These are phyloP conservation scores for Kryphioiulus occultus DNA, from an alignment of 2,888 invertebrate species.

Conservation along the genomic window DNA sequence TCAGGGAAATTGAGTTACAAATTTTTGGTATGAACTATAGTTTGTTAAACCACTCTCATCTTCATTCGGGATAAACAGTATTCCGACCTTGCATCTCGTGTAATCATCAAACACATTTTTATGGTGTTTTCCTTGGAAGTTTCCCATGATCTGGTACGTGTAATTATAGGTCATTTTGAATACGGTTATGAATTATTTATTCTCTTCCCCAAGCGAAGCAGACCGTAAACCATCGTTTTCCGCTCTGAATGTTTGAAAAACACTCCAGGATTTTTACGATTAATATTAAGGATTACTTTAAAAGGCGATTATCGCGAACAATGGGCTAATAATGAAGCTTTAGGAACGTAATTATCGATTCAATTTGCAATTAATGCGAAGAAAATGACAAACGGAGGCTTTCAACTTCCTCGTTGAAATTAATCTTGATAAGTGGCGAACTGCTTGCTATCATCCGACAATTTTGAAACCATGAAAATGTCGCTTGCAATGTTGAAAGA, in stretches of 20 bases:
- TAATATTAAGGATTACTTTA: background rate
- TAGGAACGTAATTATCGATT: background rate
- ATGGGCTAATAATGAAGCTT: background rate
- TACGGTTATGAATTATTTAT: too few relatives aligned
- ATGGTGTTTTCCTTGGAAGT: too few relatives aligned
- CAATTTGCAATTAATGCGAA: background rate
- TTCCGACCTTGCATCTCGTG: too few relatives aligned
- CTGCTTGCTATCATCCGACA: background rate
- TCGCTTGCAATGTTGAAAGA: background rate
- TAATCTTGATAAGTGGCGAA: background rate
- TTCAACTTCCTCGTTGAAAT: background rate
- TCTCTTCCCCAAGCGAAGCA: background rate
- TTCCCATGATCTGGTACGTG: too few relatives aligned
- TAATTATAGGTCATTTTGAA: too few relatives aligned
- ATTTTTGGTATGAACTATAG: too few relatives aligned
- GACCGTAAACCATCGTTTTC: background rate
- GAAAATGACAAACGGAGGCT: background rate
- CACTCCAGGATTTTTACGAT: background rate
- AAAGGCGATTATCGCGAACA: background rate
- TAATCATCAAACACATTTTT: too few relatives aligned
- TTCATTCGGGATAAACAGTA: too few relatives aligned
- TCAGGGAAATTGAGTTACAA: too few relatives aligned
- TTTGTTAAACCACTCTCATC: too few relatives aligned
- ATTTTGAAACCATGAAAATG: background rate
- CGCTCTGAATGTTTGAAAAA: background rate